A percentile compares a stretch with the other conserved stretches of the same genome.
These are phyloP conservation scores for Perizoma affinitatum DNA, from an alignment of 2,888 invertebrate genomes.

Conservation along the genomic window DNA sequence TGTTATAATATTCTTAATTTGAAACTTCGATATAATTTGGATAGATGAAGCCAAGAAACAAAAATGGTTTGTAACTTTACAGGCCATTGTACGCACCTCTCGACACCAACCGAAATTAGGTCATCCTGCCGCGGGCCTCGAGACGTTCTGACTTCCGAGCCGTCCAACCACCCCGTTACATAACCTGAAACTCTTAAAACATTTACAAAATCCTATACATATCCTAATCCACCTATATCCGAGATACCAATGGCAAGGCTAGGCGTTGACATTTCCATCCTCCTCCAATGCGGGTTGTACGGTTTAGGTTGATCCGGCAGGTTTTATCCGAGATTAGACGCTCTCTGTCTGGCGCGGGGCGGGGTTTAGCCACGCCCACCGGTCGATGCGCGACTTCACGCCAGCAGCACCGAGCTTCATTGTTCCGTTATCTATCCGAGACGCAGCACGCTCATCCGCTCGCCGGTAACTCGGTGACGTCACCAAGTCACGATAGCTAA, in stretches of 20 bases:
- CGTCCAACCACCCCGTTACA: constrained; percentile 33
- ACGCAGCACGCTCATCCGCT: constrained; percentile 75
- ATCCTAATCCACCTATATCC: constrained; percentile 78
- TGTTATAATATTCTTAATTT: too few relatives aligned
- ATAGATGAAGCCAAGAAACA: too few relatives aligned
- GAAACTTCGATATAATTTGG: too few relatives aligned
- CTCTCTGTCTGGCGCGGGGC: constrained; percentile 72
- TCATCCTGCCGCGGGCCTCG: constrained; percentile 16
- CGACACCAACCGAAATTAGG: constrained; percentile 17
- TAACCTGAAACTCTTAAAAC: constrained; percentile 45
- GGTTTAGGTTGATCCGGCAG: constrained; percentile 73
- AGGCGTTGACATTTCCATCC: constrained; percentile 73
- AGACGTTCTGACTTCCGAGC: constrained; percentile 9
- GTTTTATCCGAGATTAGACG: constrained; percentile 80
- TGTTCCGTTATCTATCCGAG: constrained; percentile 80
- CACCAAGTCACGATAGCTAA: constrained; percentile 36
- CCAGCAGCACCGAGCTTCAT: constrained; percentile 61
- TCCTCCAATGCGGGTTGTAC: constrained; percentile 76
- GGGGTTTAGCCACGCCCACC: constrained; percentile 79
- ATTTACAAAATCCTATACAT: constrained; percentile 47
- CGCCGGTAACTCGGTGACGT: constrained; percentile 61
- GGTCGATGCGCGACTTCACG: constrained; percentile 66
- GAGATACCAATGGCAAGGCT: constrained; percentile 75
- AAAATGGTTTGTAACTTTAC: constrained; percentile 13
- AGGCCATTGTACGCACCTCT: constrained; percentile 10